Evolutionary conservation across 2,888 invertebrate genomes (phyloP).

Genomic region (Platerodrilus igneus): DNA sequence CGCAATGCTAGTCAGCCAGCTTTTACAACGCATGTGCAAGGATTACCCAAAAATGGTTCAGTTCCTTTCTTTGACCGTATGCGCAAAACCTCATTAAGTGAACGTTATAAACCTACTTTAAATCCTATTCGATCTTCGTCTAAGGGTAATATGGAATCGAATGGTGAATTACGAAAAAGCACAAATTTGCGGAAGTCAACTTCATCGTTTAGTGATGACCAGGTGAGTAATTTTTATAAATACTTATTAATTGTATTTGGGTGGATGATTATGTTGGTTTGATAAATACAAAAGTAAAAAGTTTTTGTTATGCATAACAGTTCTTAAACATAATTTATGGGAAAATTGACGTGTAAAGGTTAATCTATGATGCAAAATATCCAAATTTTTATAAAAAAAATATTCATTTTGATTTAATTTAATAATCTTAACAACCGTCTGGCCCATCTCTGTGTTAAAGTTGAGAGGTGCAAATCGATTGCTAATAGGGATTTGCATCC

Average conservation of each 20-base stretch:
- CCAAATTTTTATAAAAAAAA: no score
- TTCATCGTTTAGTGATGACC: slow-evolving; percentile 56
- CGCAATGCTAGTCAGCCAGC: slow-evolving; percentile 86
- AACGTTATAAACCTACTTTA: slow-evolving; percentile 78
- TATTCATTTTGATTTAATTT: no score
- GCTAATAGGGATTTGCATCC: no score
- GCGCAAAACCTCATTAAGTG: slow-evolving; percentile 77
- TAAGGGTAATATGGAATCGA: slow-evolving; percentile 70
- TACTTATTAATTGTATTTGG: no score
- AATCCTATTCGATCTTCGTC: slow-evolving; percentile 76
- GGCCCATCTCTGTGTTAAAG: no score
- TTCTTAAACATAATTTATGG: no score
- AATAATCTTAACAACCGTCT: no score
- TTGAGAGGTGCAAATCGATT: no score
- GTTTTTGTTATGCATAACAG: no score
- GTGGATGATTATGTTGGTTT: no score
- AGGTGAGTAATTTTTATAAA: slow-evolving; percentile 41
- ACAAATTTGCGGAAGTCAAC: slow-evolving; percentile 54
- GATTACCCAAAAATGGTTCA: slow-evolving; percentile 81
- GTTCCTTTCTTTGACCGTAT: slow-evolving; percentile 87
- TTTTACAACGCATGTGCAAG: slow-evolving; percentile 68
- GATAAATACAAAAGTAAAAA: no score
- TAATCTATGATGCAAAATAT: background rate
- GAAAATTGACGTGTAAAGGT: background rate
- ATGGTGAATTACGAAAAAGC: slow-evolving; percentile 66